phyloP scores from a whole-genome alignment of 2,888 invertebrate genomes.

The Campoletis raptor region DNA sequence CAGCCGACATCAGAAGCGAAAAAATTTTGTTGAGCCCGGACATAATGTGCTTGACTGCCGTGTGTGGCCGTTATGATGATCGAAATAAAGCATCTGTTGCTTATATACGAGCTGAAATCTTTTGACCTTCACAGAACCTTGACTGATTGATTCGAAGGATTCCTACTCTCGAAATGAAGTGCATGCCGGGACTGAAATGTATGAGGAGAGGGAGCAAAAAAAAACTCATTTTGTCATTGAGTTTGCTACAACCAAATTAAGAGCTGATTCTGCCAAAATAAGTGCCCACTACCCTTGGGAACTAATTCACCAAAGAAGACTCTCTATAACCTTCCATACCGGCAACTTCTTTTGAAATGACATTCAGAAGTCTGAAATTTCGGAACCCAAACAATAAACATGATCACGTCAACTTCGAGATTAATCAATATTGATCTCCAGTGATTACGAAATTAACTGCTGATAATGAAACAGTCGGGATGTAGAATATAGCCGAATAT shows the following conservation, averaged over 20 bases:
- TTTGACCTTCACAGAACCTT: background rate
- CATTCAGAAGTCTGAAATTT: background rate
- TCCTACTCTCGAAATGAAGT: background rate
- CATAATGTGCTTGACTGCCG: background rate
- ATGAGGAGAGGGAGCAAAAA: background rate
- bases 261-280: background rate
- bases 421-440: too few species aligned
- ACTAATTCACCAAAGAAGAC: background rate
- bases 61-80: background rate
- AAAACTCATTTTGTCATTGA: background rate
- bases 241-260: background rate
- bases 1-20: background rate
- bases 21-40: background rate
- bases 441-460: too few species aligned
- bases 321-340: background rate
- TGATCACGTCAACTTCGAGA: background rate
- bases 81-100: background rate
- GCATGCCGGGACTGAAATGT: background rate
- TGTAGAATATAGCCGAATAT: too few species aligned
- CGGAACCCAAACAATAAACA: background rate
- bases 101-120: slow-evolving; percentile 3
- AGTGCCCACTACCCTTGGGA: background rate
- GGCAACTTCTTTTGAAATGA: background rate
- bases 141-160: background rate
- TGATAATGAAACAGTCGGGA: too few species aligned